Conservation (phyloP, 1,140 invertebrate species). For the Neocloeon triangulifer region DNA sequence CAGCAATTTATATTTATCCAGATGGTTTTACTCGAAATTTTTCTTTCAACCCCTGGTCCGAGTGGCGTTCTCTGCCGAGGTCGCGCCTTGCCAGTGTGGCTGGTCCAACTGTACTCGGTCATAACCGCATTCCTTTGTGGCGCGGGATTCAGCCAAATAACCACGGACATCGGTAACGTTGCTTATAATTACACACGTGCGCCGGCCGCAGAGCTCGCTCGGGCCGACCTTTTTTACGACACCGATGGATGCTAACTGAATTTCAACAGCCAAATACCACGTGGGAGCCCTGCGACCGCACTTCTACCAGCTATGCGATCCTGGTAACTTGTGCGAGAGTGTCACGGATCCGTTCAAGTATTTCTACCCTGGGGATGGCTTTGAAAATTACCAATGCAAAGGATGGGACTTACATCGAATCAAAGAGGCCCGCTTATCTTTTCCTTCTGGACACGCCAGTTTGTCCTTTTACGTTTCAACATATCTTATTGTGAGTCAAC, state of each 20-base stretch:
- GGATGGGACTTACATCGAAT: neutral
- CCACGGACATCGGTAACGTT: constrained; percentile 28
- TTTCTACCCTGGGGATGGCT: too few relatives aligned
- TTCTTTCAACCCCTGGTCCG: neutral
- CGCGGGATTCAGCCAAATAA: constrained; percentile 19
- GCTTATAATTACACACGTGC: too few relatives aligned
- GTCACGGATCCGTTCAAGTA: constrained; percentile 13
- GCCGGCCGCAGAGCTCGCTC: too few relatives aligned
- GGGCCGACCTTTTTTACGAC: too few relatives aligned
- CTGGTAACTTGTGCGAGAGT: constrained; percentile 14
- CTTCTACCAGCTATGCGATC: constrained; percentile 26
- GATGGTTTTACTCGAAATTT: constrained; percentile 3
- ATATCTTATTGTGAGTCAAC: too few relatives aligned
- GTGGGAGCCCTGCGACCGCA: constrained; percentile 33
- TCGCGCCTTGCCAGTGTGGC: constrained; percentile 5
- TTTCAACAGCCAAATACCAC: constrained; percentile 30
- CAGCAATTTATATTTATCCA: too few relatives aligned
- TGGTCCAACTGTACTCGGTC: constrained; percentile 8
- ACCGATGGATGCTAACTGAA: too few relatives aligned
- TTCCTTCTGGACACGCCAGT: constrained; percentile 5
- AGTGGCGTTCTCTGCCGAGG: neutral
- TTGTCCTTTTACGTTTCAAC: constrained; percentile 5
- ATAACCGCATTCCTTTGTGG: constrained; percentile 22
- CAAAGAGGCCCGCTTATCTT: neutral
- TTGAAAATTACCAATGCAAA: neutral